phyloP scores from a whole-genome alignment of 1,140 invertebrate species.

The Camponotus vicinus region DNA sequence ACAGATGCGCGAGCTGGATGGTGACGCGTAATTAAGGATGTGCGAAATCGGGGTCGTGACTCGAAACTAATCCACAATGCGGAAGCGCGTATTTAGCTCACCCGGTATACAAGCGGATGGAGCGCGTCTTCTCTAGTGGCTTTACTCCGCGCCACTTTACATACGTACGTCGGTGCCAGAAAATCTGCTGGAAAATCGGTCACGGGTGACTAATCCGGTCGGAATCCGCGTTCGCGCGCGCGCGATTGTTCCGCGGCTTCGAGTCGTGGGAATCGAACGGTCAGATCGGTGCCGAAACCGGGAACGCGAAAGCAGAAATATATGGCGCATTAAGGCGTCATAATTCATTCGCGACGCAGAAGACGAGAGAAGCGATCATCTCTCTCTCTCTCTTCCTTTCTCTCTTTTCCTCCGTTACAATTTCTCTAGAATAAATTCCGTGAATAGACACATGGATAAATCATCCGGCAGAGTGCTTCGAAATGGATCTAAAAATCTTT shows the following conservation, averaged over 20 bases:
- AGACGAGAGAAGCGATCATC: conserved; percentile 9
- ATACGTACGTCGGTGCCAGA: conserved; percentile 49
- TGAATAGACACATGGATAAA: background rate
- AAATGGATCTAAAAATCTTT: background rate
- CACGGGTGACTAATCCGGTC: conserved; percentile 67
- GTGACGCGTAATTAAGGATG: conserved; percentile 26
- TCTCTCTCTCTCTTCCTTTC: background rate
- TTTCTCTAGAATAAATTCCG: conserved; percentile 5
- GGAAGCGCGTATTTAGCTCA: conserved; percentile 67
- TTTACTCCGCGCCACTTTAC: background rate
- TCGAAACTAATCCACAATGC: conserved; percentile 50
- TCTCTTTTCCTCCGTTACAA: background rate
- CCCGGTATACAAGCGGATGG: conserved; percentile 48
- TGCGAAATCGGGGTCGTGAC: conserved; percentile 49
- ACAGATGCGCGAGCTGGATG: background rate
- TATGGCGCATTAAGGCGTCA: conserved; percentile 23
- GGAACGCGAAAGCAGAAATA: conserved; percentile 22
- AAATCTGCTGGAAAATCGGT: conserved; percentile 73
- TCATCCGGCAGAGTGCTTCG: background rate
- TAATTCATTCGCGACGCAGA: background rate
- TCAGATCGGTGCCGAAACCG: conserved; percentile 1
- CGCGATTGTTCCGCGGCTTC: conserved; percentile 36
- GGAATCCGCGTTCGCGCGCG: conserved; percentile 34
- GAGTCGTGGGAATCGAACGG: conserved; percentile 37
- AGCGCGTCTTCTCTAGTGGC: conserved; percentile 29